A percentile compares a stretch with the other conserved stretches of the same genome.
Conservation (phyloP, 2,797 vertebrate species). For the Lutra lutra region DNA sequence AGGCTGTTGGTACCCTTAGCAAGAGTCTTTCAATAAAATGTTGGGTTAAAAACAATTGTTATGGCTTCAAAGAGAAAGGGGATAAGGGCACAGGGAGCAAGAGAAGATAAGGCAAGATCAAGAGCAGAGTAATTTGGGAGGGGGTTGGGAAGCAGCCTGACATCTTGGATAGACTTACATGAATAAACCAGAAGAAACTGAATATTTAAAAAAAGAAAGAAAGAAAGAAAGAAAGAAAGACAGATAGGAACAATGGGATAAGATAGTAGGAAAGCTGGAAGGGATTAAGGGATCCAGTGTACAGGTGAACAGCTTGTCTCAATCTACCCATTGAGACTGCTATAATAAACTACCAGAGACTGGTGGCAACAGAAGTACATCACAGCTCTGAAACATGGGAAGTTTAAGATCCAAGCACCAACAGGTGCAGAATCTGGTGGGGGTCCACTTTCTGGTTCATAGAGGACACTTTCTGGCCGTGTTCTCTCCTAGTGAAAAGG, state of each 20-base stretch:
- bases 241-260: not conserved
- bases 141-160: slow-evolving; percentile 10
- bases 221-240: not conserved
- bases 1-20: slow-evolving; percentile 64
- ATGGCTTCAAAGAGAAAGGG: slow-evolving; percentile 18
- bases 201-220: not conserved
- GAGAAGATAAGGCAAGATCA: not conserved
- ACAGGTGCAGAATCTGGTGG: not conserved
- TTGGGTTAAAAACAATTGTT: slow-evolving; percentile 51
- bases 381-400: not conserved
- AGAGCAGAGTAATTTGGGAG: not conserved
- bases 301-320: not conserved
- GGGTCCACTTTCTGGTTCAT: not conserved
- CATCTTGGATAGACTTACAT: not conserved
- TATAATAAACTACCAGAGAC: not conserved
- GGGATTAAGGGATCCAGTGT: no score
- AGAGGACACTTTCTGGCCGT: not conserved
- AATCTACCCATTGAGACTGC: not conserved
- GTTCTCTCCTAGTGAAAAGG: not conserved
- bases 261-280: not conserved
- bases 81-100: not conserved
- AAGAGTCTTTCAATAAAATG: slow-evolving; percentile 68
- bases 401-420: not conserved
- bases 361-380: not conserved
- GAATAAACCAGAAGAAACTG: not conserved